phyloP scores from a whole-genome alignment of 2,797 vertebrate species.

The Hoplostethus mediterraneus region DNA sequence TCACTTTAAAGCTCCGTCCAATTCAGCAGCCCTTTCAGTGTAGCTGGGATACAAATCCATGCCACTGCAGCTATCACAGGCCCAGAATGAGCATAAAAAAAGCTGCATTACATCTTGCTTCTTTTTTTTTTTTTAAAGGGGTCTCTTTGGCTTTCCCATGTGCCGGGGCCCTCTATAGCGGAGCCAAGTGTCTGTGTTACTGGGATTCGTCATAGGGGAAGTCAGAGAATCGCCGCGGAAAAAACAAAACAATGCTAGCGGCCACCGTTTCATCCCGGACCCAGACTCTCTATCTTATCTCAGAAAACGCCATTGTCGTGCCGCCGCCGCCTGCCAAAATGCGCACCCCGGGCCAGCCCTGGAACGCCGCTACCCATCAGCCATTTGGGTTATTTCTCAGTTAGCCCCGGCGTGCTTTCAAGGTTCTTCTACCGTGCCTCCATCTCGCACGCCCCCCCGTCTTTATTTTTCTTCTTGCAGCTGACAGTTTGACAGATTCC shows the following conservation, averaged over 20 bases:
- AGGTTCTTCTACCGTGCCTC: conserved; percentile 53
- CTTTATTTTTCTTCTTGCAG: conserved; percentile 54
- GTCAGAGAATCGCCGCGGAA: conserved; percentile 78
- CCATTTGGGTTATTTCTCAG: conserved; percentile 55
- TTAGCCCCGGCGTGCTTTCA: conserved; percentile 64
- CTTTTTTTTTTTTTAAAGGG: conserved; percentile 77
- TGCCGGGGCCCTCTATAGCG: conserved; percentile 69
- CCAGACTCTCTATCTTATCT: conserved; percentile 78
- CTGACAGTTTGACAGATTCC: conserved; percentile 68
- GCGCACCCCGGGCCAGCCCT: no score
- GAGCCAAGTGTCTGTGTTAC: conserved; percentile 81
- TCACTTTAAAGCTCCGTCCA: conserved; percentile 89
- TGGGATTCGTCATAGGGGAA: conserved; percentile 84
- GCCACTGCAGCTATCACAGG: conserved; percentile 84
- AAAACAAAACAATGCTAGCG: conserved; percentile 80
- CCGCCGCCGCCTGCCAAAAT: conserved; percentile 22
- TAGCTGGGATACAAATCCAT: conserved; percentile 89
- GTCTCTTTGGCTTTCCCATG: conserved; percentile 78
- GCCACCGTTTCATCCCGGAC: conserved; percentile 68
- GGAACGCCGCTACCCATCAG: neutral
- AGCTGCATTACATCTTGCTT: conserved; percentile 85
- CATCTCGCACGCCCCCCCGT: conserved; percentile 22
- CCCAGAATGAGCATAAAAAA: conserved; percentile 86
- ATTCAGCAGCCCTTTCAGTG: conserved; percentile 86
- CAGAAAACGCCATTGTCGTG: conserved; percentile 76